Conservation (phyloP, 2,888 invertebrate genomes). For the Cephalotes varians region DNA sequence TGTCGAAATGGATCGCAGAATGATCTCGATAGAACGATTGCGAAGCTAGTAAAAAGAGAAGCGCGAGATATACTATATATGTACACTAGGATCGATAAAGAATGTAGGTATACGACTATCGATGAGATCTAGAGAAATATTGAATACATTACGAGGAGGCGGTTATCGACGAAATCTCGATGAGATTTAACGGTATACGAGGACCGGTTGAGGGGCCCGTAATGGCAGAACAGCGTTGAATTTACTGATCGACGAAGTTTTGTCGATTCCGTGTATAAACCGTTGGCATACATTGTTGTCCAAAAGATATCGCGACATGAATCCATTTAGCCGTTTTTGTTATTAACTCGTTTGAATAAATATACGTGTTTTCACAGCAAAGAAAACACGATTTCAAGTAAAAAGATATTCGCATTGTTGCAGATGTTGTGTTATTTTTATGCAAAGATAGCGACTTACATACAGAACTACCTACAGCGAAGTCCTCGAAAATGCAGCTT, state of each 20-base stretch:
- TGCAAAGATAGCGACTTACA: neutral
- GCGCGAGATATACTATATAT: conserved; percentile 18
- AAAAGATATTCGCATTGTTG: neutral
- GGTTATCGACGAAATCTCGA: conserved; percentile 54
- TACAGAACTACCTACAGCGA: too few relatives aligned
- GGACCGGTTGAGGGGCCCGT: conserved; percentile 11
- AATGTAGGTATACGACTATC: conserved; percentile 53
- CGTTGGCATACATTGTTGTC: conserved; percentile 50
- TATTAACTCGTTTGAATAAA: conserved; percentile 55
- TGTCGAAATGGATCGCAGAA: conserved; percentile 61
- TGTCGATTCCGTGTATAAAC: conserved; percentile 42
- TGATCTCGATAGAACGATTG: conserved; percentile 42
- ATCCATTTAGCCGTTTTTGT: conserved; percentile 47
- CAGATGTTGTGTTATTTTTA: conserved; percentile 28
- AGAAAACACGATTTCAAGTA: neutral
- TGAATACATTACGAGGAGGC: neutral
- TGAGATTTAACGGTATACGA: conserved; percentile 36
- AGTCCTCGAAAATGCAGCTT: neutral
- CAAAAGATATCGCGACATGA: conserved; percentile 18
- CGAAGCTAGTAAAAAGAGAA: conserved; percentile 34
- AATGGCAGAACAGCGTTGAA: conserved; percentile 47
- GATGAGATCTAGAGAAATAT: conserved; percentile 49
- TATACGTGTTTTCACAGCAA: neutral
- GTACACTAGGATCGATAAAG: neutral
- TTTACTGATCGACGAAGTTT: conserved; percentile 56